Percentiles rank a stretch among this genome's conserved stretches.
Conservation (phyloP, 1,140 invertebrate species). For the Drosophila eugracilis region DNA sequence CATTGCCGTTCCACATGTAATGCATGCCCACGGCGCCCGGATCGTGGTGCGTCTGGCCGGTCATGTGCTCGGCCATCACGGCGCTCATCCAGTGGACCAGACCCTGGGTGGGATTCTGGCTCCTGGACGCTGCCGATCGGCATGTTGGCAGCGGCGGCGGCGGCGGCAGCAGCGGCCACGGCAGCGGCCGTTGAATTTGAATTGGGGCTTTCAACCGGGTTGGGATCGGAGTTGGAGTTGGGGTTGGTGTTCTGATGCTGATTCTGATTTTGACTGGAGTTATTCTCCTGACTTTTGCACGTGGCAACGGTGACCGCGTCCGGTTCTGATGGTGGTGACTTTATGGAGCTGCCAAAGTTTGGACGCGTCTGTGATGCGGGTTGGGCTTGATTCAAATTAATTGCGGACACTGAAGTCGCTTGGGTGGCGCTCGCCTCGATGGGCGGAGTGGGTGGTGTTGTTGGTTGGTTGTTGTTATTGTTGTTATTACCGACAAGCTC, state of each 20-base stretch:
- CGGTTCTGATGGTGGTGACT: constrained; percentile 71
- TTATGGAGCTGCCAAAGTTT: constrained; percentile 72
- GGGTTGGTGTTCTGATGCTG: neutral
- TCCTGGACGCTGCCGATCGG: constrained; percentile 85
- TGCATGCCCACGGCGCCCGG: constrained; percentile 88
- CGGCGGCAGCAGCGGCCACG: constrained; percentile 51
- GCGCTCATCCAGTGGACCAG: constrained; percentile 93
- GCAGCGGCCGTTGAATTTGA: constrained; percentile 53
- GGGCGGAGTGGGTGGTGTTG: constrained; percentile 46
- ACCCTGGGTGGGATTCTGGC: constrained; percentile 88
- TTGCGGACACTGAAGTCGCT: constrained; percentile 63
- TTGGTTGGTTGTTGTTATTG: constrained; percentile 52
- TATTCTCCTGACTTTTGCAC: constrained; percentile 62
- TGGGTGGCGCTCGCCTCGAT: constrained; percentile 37
- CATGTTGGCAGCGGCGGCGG: constrained; percentile 73
- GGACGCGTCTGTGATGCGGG: constrained; percentile 67
- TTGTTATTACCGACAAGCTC: constrained; percentile 44
- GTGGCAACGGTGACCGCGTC: constrained; percentile 51
- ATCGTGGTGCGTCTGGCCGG: constrained; percentile 88
- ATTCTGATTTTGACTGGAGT: constrained; percentile 19
- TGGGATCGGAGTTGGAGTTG: constrained; percentile 20
- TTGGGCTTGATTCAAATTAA: constrained; percentile 77
- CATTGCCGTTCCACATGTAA: constrained; percentile 89
- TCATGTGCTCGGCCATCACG: constrained; percentile 93
- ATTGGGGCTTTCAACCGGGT: constrained; percentile 30